phyloP scores from a whole-genome alignment of 37 sponge, comb jelly and placozoan genomes.

The Beroe forskalii region DNA sequence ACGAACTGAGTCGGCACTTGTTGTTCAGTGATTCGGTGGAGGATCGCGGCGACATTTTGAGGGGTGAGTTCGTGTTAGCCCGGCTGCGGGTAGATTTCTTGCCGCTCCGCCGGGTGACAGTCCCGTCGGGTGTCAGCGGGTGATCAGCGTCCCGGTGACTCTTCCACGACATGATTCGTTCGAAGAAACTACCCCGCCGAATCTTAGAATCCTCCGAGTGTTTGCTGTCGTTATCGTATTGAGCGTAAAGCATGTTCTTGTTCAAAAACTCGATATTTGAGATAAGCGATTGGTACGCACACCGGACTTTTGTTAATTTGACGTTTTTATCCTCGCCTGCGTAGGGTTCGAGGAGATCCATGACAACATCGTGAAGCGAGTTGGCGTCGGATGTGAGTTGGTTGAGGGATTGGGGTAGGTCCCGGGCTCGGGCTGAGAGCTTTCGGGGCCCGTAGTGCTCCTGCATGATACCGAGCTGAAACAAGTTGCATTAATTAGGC shows the following conservation, averaged over 20 bases:
- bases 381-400: background rate
- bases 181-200: constrained; percentile 1
- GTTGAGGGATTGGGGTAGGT: constrained; percentile 13
- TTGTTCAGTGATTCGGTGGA: constrained; percentile 4
- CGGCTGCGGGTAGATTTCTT: background rate
- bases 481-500: too few species aligned
- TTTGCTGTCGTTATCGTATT: background rate
- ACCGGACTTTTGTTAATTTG: background rate
- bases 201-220: background rate
- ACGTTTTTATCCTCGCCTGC: background rate
- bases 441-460: constrained; percentile 16
- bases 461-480: background rate
- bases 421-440: background rate
- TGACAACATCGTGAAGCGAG: constrained; percentile 4
- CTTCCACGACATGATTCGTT: background rate
- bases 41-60: background rate
- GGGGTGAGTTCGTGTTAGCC: constrained; percentile 18
- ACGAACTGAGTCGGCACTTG: background rate
- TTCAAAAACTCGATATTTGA: background rate
- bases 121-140: background rate
- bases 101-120: background rate
- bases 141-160: background rate
- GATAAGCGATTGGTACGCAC: background rate
- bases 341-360: background rate
- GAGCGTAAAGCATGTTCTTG: background rate